Base-by-base conservation (phyloP, 2,797 vertebrate species). In the Syngnathus acus region DNA sequence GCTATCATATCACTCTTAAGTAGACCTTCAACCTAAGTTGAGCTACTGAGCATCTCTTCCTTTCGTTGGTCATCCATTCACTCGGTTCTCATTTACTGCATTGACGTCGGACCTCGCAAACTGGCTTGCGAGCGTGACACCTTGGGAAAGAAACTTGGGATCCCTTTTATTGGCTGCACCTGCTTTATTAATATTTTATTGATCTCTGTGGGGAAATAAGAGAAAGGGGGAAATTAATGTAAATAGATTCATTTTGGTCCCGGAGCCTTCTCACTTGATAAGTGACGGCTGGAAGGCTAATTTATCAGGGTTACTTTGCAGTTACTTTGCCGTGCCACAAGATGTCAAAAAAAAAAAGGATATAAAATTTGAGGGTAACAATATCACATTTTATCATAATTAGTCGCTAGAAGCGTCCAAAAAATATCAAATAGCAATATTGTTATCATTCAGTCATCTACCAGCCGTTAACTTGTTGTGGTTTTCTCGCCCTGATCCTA, bases 161-260 rank as follows among this genome's bases (percentile, higher is more conserved):
- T 81, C 77, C 81, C 72, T 62, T 79, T 86, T 82, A 88, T 87
- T 86, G 85, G 83, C 79, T 80, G 70, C 78, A 84, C 67, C 69
- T 85, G 63, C 76, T 82, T 57, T 82, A 82, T 83, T 88, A 71
- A 77, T 81, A 79, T 86, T 79, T 83, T 79, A 84, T 81, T 82
- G 74, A 86, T 84, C 81, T 88, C 86, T 81, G 11, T 71, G 67
- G 85, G 83, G 87, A 88, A 88, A 88, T 88, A 84, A 64, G 63
- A 42, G n/a, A 62, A 67, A 32, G 26, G 72, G 84, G 72, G 86
- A 84, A 84, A 84, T 71, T 84, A 81, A 85, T 86, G 78, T 83
- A 83, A 82, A 80, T 76, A 69, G 76, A 75, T 83, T 82, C 55
- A 68, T 82, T 82, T 84, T 71, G 76, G 79, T 79, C 71, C 65